Evolutionary conservation across 1,140 invertebrate species (phyloP), one percentile per base, ranked within the genome.

Genomic region (Drosophila ananassae): DNA sequence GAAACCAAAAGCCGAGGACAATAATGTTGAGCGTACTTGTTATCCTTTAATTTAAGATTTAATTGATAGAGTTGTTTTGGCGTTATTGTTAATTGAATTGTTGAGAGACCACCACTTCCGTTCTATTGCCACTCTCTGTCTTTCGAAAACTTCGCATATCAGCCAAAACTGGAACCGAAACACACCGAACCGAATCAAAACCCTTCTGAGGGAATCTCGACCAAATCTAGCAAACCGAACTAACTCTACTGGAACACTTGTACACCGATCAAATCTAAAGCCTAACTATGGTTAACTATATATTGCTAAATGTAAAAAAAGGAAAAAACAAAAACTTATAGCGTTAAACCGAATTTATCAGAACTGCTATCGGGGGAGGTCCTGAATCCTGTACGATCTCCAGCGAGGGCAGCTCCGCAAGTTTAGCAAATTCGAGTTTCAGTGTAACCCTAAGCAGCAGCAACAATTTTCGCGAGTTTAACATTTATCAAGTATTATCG

Each of bases 301-400:
- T 24, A 66, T 25, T 48, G 48, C 53, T 46, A 24, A 71, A 41
- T 34, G 13, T 3, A 21, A 17, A 41, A 56, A 39, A 41, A n/a
- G n/a, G 34, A 54, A 58, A 21, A 21, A 22, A 69, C 37, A 79
- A 58, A 84, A 67, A 81, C 62, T 57, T 85, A 50, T 84, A 84
- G 67, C 73, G 78, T 85, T 85, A 85, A 85, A 87, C 82, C 82
- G 82, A 87, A 87, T 87, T 87, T 87, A 87, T 73, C 47, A 53
- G 54, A 75, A 13, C 53, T 74, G 69, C 39, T 74, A 47, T 51
- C 30, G 52, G 12, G 30, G 34, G 12, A 37, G 12, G 10, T 28
- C 25, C 25, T 63, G 12, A 37, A 47, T 2, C 24, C 25, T 44
- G 17, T 9, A 12, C 32, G 25, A 57, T 30, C 5, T 63, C 64